phyloP scores from a whole-genome alignment of 2,113 vertebrate species.

The Zosterops japonicus region DNA sequence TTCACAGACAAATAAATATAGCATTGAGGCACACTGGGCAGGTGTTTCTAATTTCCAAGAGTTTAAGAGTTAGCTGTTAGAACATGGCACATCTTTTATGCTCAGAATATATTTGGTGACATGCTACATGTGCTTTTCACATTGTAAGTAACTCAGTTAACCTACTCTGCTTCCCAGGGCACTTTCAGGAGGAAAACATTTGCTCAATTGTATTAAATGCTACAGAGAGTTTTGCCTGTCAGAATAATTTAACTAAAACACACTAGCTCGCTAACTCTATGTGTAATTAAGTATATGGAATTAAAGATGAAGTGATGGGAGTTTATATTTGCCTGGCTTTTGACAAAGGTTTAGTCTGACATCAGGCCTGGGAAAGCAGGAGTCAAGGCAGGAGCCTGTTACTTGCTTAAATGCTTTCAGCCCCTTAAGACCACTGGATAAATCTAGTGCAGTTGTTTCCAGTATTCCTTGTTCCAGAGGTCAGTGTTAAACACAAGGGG shows the following conservation, averaged over 20 bases:
- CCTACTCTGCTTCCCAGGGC: constrained; percentile 22
- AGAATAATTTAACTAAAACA: constrained; percentile 11
- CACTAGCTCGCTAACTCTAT: not conserved
- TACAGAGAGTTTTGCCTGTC: constrained; percentile 23
- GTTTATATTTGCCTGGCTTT: constrained; percentile 1
- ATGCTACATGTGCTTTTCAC: constrained; percentile 32
- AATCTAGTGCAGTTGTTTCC: not conserved
- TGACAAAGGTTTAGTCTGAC: not conserved
- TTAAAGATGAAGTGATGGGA: not conserved
- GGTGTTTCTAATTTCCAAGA: constrained; percentile 56
- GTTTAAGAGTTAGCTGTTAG: constrained; percentile 37
- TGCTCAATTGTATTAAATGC: constrained; percentile 44
- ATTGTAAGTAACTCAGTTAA: constrained; percentile 23
- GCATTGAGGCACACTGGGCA: not conserved
- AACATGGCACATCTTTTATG: constrained; percentile 38
- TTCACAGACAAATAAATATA: constrained; percentile 59
- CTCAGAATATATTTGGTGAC: constrained; percentile 30
- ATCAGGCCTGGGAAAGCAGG: not conserved
- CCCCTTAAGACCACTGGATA: not conserved
- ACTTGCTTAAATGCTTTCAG: not conserved
- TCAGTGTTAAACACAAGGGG: not conserved
- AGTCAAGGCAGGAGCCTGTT: not conserved
- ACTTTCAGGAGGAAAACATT: constrained; percentile 32
- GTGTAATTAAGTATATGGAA: constrained; percentile 30
- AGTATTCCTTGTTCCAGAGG: not conserved